Conservation (phyloP, 2,888 invertebrate genomes). For the Lissonota sp. region DNA sequence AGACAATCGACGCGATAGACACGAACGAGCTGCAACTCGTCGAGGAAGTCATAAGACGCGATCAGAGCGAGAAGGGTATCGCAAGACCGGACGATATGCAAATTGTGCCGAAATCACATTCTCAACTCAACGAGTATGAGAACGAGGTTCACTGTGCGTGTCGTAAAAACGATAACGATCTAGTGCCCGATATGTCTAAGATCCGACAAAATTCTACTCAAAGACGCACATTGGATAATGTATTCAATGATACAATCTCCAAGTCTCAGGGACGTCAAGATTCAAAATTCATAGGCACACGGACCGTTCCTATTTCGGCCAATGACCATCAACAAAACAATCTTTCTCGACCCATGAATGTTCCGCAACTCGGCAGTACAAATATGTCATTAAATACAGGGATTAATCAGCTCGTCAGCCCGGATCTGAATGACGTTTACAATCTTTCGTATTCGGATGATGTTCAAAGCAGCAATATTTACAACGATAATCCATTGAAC, state of each 20-base stretch:
- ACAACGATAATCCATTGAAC: conserved; percentile 45
- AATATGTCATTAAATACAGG: conserved; percentile 52
- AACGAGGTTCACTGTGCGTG: conserved; percentile 29
- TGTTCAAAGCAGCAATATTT: conserved; percentile 39
- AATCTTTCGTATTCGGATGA: conserved; percentile 33
- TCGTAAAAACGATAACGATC: conserved; percentile 33
- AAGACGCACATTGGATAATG: conserved; percentile 29
- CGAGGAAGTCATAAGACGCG: conserved; percentile 72
- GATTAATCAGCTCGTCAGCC: conserved; percentile 57
- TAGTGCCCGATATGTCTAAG: conserved; percentile 8
- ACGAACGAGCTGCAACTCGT: conserved; percentile 72
- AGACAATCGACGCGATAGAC: conserved; percentile 65
- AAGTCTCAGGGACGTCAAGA: conserved; percentile 11
- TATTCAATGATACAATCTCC: conserved; percentile 18
- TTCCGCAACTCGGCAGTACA: conserved; percentile 49
- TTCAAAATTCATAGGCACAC: conserved; percentile 5
- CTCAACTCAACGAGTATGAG: conserved; percentile 22
- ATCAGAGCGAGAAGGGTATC: conserved; percentile 54
- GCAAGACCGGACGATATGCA: conserved; percentile 66
- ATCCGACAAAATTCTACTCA: conserved; percentile 15
- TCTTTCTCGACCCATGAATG: conserved; percentile 23
- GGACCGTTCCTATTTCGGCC: background rate
- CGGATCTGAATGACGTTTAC: conserved; percentile 50
- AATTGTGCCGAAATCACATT: conserved; percentile 67
- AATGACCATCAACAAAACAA: conserved; percentile 26